Evolutionary conservation across 2,888 invertebrate species (phyloP).

Genomic region (Sisyra terminalis): DNA sequence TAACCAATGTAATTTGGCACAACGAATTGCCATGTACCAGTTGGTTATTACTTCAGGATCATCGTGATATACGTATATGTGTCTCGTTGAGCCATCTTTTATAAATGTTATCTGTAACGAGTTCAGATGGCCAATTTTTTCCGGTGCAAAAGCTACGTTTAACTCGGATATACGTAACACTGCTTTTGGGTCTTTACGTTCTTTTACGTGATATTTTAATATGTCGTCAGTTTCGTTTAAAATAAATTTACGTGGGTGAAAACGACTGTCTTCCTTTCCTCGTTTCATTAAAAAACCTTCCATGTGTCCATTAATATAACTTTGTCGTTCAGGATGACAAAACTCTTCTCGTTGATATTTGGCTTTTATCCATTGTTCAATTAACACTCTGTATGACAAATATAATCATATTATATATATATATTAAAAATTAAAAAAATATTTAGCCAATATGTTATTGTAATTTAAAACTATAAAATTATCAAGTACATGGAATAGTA

Average conservation of each 20-base stretch:
- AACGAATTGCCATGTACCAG: conserved; percentile 46
- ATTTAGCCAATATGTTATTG: neutral
- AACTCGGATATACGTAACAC: conserved; percentile 63
- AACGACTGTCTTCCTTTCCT: conserved; percentile 74
- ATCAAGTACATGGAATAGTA: too few species aligned
- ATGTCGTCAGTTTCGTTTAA: conserved; percentile 66
- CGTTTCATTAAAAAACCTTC: conserved; percentile 79
- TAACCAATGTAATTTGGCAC: conserved; percentile 67
- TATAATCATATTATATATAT: neutral
- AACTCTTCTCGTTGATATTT: conserved; percentile 85
- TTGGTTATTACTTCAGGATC: conserved; percentile 71
- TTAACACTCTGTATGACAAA: conserved; percentile 47
- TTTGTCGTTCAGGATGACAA: conserved; percentile 59
- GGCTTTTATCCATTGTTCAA: conserved; percentile 82
- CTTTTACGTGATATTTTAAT: conserved; percentile 58
- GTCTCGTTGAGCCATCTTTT: conserved; percentile 71
- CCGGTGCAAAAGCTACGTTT: conserved; percentile 70
- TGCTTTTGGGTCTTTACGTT: conserved; percentile 68
- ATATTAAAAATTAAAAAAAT: too few species aligned
- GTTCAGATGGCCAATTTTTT: conserved; percentile 62
- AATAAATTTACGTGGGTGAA: conserved; percentile 69
- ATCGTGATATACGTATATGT: conserved; percentile 76
- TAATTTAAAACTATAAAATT: too few species aligned
- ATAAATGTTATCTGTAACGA: conserved; percentile 74
- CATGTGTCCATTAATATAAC: conserved; percentile 64